Conservation (phyloP, 2,797 vertebrate genomes). For the Percopsis omiscomaycus region DNA sequence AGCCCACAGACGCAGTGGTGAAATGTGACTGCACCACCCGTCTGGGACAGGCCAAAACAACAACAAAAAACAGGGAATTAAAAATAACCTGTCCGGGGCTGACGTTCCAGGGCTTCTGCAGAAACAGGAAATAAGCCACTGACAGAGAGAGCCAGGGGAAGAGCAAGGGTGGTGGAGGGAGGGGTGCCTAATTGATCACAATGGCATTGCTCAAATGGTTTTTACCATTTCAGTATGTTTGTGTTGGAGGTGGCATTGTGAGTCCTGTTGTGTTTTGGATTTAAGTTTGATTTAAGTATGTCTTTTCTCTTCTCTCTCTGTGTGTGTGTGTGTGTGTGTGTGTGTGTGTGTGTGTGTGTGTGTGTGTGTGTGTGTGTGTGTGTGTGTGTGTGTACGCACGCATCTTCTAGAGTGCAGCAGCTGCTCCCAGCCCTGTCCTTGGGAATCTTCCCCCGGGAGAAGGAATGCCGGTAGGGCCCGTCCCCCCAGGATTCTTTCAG, state of each 20-base stretch:
- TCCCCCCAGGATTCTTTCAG: slow-evolving; percentile 97
- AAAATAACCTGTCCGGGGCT: slow-evolving; percentile 57
- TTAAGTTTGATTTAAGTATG: slow-evolving; percentile 1
- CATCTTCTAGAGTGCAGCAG: slow-evolving; percentile 87
- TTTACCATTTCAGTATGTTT: slow-evolving; percentile 9
- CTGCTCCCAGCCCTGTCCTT: slow-evolving; percentile 92
- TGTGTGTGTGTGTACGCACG: slow-evolving; percentile 30
- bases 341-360: slow-evolving; percentile 14
- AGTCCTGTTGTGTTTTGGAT: not conserved
- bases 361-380: slow-evolving; percentile 15
- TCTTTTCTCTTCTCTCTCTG: not conserved
- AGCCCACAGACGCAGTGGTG: slow-evolving; percentile 60
- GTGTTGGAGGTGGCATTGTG: slow-evolving; percentile 8
- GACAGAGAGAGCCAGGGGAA: slow-evolving; percentile 25
- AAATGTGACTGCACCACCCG: slow-evolving; percentile 62
- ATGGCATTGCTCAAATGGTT: not conserved
- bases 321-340: slow-evolving; percentile 12
- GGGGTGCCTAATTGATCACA: slow-evolving; percentile 10
- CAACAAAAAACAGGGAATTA: slow-evolving; percentile 62
- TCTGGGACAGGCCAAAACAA: slow-evolving; percentile 56
- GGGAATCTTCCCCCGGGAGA: slow-evolving; percentile 96
- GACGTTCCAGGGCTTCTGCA: slow-evolving; percentile 44
- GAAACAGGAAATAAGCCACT: slow-evolving; percentile 56
- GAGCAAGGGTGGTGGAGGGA: slow-evolving; percentile 1
- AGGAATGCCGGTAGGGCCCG: slow-evolving; percentile 95